Conservation (phyloP, 2,797 vertebrate species). For the Notoglanidium macrostoma region DNA sequence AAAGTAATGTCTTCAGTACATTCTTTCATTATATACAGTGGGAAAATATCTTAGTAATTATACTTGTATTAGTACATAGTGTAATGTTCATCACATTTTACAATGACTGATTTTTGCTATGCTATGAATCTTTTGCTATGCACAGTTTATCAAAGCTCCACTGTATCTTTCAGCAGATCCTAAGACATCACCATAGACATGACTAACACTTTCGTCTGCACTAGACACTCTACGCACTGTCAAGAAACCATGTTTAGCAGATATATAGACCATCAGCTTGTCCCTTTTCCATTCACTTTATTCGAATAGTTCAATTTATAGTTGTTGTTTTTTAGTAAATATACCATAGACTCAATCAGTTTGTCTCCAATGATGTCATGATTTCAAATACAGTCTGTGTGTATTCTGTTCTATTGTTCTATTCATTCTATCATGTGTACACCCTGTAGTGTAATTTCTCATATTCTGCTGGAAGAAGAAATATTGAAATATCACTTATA, state of each 20-base stretch:
- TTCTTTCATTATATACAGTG: background rate
- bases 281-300: background rate
- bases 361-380: background rate
- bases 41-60: conserved; percentile 1
- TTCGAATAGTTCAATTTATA: background rate
- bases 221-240: background rate
- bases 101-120: background rate
- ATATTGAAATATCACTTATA: background rate
- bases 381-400: background rate
- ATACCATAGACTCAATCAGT: background rate
- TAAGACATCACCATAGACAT: background rate
- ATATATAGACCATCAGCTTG: background rate
- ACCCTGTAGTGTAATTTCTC: background rate
- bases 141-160: background rate
- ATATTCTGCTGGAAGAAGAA: background rate
- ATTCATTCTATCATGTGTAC: too few species aligned
- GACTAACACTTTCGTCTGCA: background rate
- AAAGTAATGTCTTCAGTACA: conserved; percentile 61
- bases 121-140: background rate
- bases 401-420: too few species aligned
- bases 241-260: background rate
- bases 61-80: background rate
- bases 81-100: background rate
- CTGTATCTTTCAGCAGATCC: background rate
- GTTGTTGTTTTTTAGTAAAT: background rate